A percentile compares a stretch with the other conserved stretches of the same genome.
phyloP scores from a whole-genome alignment of 1,140 invertebrate species.

The Drosophila littoralis region DNA sequence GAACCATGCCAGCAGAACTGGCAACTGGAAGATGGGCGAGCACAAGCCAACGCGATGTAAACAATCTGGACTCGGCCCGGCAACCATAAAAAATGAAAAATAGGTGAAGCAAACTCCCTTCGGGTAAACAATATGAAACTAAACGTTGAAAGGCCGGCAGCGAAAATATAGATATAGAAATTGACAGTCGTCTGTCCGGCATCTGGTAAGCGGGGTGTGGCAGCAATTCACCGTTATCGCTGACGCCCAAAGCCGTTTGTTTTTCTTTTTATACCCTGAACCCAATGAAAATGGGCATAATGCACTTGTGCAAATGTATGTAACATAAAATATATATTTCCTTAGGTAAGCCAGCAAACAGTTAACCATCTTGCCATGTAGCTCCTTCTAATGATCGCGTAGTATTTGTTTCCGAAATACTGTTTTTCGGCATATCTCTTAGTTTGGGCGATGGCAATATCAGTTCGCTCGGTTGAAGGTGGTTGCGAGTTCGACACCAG shows the following conservation, averaged over 20 bases:
- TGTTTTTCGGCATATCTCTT: too few relatives aligned
- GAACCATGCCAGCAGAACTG: background rate
- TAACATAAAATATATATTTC: too few relatives aligned
- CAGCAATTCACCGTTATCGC: conserved; percentile 36
- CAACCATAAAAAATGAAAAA: conserved; percentile 56
- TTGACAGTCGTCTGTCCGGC: conserved; percentile 45
- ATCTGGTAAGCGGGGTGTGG: background rate
- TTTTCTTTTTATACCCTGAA: background rate
- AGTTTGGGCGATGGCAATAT: too few relatives aligned
- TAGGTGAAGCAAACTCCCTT: conserved; percentile 27
- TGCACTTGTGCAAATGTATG: too few relatives aligned
- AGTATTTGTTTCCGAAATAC: too few relatives aligned
- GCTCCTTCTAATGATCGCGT: too few relatives aligned
- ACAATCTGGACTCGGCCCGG: conserved; percentile 54
- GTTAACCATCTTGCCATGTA: too few relatives aligned
- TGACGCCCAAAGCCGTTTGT: conserved; percentile 23
- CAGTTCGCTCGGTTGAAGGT: too few relatives aligned
- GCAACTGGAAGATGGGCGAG: conserved; percentile 26
- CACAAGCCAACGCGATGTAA: conserved; percentile 66
- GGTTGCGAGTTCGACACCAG: too few relatives aligned
- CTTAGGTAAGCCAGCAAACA: too few relatives aligned
- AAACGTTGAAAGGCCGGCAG: conserved; percentile 58
- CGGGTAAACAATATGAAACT: conserved; percentile 69
- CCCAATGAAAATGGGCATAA: too few relatives aligned
- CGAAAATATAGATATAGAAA: conserved; percentile 61